Evolutionary conservation across 1,140 invertebrate species (phyloP).

Genomic region (Diprion similis): DNA sequence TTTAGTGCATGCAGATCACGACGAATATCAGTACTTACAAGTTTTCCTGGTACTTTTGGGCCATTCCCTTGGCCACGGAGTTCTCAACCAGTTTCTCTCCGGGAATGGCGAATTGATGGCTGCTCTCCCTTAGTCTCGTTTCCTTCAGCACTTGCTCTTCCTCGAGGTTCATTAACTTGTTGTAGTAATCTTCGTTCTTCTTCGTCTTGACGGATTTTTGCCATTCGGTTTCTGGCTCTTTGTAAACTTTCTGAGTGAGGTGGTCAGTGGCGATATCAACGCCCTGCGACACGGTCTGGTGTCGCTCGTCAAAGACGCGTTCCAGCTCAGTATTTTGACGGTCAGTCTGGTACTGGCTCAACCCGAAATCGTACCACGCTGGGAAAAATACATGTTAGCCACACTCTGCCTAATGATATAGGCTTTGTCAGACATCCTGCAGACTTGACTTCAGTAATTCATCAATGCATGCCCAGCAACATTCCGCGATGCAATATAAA

Average conservation of each 20-base stretch:
- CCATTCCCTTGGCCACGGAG: constrained; percentile 85
- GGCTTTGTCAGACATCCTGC: background rate
- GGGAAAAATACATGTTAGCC: constrained; percentile 50
- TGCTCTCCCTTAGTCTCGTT: constrained; percentile 74
- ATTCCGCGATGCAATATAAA: constrained; percentile 26
- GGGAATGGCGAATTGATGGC: constrained; percentile 84
- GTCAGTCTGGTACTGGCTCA: constrained; percentile 83
- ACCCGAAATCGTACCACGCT: constrained; percentile 93
- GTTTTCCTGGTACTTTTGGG: constrained; percentile 81
- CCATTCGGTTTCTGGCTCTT: constrained; percentile 83
- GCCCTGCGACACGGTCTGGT: constrained; percentile 70
- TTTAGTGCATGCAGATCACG: background rate
- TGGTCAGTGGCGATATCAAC: constrained; percentile 68
- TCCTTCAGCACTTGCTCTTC: constrained; percentile 86
- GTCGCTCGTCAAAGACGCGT: constrained; percentile 85
- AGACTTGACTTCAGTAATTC: background rate
- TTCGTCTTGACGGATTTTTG: constrained; percentile 81
- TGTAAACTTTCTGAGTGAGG: constrained; percentile 72
- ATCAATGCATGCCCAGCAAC: constrained; percentile 36
- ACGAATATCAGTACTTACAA: constrained; percentile 70
- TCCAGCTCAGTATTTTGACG: constrained; percentile 85
- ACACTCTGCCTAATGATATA: background rate
- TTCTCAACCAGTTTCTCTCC: constrained; percentile 80
- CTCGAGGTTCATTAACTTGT: constrained; percentile 81
- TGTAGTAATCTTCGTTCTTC: constrained; percentile 86